These are phyloP conservation scores for Cisticola juncidis DNA, from an alignment of 2,113 vertebrate genomes.

Conservation along the genomic window DNA sequence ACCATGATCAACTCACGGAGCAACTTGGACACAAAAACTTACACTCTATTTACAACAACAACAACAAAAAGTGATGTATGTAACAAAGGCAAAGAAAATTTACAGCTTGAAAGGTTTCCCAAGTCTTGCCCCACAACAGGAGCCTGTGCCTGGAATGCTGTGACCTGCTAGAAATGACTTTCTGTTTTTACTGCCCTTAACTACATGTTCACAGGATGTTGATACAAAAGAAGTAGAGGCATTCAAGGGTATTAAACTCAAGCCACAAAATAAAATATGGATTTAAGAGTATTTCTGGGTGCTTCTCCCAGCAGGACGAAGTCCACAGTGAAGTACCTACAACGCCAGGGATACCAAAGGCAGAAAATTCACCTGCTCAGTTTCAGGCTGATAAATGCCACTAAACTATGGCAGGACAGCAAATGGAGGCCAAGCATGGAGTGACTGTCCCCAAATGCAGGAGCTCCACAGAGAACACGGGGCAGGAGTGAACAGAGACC, in stretches of 20 bases:
- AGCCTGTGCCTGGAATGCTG: not conserved
- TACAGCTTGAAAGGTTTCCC: not conserved
- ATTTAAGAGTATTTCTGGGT: not conserved
- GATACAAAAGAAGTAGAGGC: not conserved
- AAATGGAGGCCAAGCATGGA: not conserved
- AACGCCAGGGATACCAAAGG: not conserved
- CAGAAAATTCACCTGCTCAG: not conserved
- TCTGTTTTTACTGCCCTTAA: not conserved
- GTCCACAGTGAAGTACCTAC: fast-evolving
- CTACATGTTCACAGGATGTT: not conserved
- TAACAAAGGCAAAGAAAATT: not conserved
- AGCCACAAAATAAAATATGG: not conserved
- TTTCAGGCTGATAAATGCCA: not conserved
- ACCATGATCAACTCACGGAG: not conserved
- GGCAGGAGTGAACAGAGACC: not conserved
- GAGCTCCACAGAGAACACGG: not conserved
- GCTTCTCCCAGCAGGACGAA: not conserved
- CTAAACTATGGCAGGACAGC: not conserved
- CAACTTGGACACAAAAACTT: not conserved
- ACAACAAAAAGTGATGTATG: not conserved
- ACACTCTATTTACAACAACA: not conserved
- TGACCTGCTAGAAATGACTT: not conserved
- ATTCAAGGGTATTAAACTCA: not conserved
- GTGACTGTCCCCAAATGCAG: not conserved
- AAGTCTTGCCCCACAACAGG: not conserved